These are phyloP conservation scores for Pollenia griseotomentosa DNA, from an alignment of 2,888 invertebrate species.

Conservation along the genomic window DNA sequence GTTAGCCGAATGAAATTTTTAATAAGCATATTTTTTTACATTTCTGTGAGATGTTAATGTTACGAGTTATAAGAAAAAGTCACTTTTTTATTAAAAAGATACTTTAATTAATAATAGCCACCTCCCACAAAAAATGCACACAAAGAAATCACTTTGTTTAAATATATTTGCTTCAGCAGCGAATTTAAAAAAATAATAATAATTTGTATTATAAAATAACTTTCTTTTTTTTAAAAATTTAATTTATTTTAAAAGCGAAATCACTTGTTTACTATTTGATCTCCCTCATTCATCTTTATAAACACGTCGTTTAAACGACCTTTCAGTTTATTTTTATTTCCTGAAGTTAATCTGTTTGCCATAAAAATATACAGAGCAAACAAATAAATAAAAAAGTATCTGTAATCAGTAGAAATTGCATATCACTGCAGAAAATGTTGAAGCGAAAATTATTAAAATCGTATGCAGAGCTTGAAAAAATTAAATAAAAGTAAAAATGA, in stretches of 20 bases:
- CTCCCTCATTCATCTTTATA: neutral
- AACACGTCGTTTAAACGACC: neutral
- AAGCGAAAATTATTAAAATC: constrained; percentile 42
- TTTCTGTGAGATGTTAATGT: too few species aligned
- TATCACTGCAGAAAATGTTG: constrained; percentile 21
- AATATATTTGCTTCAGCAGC: too few species aligned
- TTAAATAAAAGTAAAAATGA: constrained; percentile 37
- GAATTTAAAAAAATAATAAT: too few species aligned
- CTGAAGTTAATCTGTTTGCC: constrained; percentile 11
- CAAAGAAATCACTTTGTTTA: too few species aligned
- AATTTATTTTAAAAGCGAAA: neutral
- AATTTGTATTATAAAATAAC: too few species aligned
- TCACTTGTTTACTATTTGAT: neutral
- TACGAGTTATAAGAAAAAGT: too few species aligned
- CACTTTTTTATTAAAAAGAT: too few species aligned
- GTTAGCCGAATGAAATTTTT: too few species aligned
- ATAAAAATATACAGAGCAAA: constrained; percentile 10
- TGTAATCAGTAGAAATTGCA: neutral
- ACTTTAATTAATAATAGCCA: too few species aligned
- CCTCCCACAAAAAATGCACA: too few species aligned
- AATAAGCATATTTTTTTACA: too few species aligned
- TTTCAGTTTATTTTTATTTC: neutral
- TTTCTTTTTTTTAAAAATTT: neutral
- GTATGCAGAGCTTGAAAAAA: neutral
- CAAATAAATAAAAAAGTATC: neutral